Base-by-base conservation (phyloP, 2,888 invertebrate genomes). In the Acrobeloides nanus region DNA sequence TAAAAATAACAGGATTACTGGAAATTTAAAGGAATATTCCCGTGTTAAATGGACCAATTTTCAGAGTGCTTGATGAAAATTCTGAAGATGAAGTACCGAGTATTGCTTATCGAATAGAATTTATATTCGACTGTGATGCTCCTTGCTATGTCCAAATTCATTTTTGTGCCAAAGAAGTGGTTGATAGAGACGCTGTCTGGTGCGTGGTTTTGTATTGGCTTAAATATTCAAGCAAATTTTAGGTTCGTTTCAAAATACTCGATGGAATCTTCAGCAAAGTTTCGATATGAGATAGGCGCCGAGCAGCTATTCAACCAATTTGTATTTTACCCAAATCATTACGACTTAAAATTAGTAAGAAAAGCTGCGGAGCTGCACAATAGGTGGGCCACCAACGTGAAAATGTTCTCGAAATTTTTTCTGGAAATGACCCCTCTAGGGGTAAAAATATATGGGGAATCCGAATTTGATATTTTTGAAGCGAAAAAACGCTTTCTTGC, bases 61-160 rank as follows among this genome's bases (percentile, higher is more conserved):
- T 25, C 8, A 59, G 51, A 38, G 41, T 48, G 7, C 58, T 55
- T 26, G 43, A 38, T 17, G 23, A 25, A 25, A 12, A 68, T n/a
- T 10, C 31, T 10, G 31, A 10, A 29, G 31, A 29, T 15, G 31
- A 29, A 29, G 10, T 10, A 29, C 31, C 31, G n/a, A 29, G 31
- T 15, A 29, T 29, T 35, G 42, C 44, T 38, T 93, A 90, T 74
- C 92, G 90, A 73, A 85, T 97, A 68, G 93, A 95, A 78, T 97
- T 97, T 74, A 86, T 85, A 1, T 93, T 97, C 78, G 97, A 97
- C 76, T 85, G 87, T 72, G 97, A 97, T 75, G 87, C 87, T 4
- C 82, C 85, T 67, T 92, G 90, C 79, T 85, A 87, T 20, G 89
- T 97, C 54, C 92, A 89, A 26, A 82, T 97, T 58, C 87, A 88